A percentile compares a stretch with the other conserved stretches of the same genome.
Evolutionary conservation across 1,140 invertebrate genomes (phyloP).

Genomic region (Muscidifurax raptorellus): DNA sequence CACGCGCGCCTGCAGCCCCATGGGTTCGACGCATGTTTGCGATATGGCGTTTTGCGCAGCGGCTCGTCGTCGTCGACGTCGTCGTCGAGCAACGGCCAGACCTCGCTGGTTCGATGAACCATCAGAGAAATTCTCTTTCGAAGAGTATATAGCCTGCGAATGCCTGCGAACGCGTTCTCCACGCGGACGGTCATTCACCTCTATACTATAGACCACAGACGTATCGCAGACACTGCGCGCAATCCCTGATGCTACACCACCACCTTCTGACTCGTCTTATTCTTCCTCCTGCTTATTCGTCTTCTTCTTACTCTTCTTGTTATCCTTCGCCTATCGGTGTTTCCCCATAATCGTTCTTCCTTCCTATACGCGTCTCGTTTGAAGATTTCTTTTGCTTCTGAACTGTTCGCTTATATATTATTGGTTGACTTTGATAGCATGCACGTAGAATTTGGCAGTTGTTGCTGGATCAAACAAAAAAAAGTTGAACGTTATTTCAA

Average conservation of each 20-base stretch:
- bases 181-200: constrained; percentile 68
- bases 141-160: constrained; percentile 30
- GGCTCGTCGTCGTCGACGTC: not conserved
- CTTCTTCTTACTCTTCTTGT: constrained; percentile 33
- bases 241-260: not conserved
- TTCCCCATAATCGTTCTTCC: constrained; percentile 38
- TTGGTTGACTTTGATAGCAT: too few relatives aligned
- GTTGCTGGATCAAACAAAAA: too few relatives aligned
- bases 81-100: not conserved
- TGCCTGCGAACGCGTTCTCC: constrained; percentile 61
- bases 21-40: not conserved
- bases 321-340: constrained; percentile 33
- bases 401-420: too few relatives aligned
- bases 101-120: constrained; percentile 50
- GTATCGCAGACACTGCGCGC: constrained; percentile 63
- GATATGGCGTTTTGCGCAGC: not conserved
- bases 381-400: too few relatives aligned
- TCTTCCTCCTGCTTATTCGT: constrained; percentile 39
- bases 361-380: not conserved
- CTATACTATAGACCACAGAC: constrained; percentile 60
- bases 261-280: constrained; percentile 16
- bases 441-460: too few relatives aligned
- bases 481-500: too few relatives aligned
- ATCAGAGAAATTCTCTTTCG: constrained; percentile 52
- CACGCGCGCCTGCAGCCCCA: not conserved